phyloP scores from a whole-genome alignment of 2,113 vertebrate species.

The Podiceps cristatus region DNA sequence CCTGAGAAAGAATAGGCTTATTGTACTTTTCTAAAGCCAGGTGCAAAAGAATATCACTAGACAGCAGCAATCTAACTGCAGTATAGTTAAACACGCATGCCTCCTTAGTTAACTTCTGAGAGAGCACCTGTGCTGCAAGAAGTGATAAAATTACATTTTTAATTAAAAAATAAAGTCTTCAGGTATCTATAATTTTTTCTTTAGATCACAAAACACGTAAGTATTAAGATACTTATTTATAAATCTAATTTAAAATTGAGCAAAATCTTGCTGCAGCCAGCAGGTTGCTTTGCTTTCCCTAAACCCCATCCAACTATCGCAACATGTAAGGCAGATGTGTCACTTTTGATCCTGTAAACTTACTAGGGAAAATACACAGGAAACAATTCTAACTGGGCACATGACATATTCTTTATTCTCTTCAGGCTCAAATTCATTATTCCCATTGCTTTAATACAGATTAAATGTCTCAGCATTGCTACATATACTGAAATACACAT shows the following conservation, averaged over 20 bases:
- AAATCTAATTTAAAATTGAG: neutral
- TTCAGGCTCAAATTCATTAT: neutral
- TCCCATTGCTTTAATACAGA: neutral
- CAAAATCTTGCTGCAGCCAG: neutral
- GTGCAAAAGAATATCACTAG: neutral
- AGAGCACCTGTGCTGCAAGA: neutral
- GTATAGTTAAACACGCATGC: neutral
- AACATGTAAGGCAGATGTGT: neutral
- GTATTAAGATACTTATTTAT: neutral
- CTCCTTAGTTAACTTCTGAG: conserved; percentile 6
- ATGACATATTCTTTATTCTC: neutral
- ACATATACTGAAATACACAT: neutral
- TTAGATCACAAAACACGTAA: neutral
- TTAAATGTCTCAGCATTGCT: neutral
- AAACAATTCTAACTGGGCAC: neutral
- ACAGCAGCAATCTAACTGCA: neutral
- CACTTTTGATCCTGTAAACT: neutral
- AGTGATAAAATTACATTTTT: neutral
- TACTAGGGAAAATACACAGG: neutral
- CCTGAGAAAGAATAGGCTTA: neutral
- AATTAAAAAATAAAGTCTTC: neutral
- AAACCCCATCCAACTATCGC: neutral
- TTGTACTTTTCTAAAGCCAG: conserved; percentile 34
- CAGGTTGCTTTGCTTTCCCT: neutral
- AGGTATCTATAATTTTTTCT: neutral